phyloP scores from a whole-genome alignment of 2,113 vertebrate species.

The Nesospiza acunhae region DNA sequence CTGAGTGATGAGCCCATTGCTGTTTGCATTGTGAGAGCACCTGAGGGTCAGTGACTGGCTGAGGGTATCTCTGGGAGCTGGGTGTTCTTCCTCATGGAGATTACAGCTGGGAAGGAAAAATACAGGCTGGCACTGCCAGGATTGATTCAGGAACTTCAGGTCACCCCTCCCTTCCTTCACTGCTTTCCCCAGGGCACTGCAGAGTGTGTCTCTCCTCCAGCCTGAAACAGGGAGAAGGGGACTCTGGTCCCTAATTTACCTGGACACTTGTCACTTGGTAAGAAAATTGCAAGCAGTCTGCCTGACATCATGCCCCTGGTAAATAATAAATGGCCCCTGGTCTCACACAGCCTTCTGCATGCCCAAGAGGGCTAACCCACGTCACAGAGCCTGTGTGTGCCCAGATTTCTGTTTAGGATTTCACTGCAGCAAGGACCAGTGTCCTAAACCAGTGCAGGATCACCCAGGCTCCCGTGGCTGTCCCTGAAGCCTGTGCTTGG shows the following conservation, averaged over 20 bases:
- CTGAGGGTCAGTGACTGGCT: background rate
- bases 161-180: background rate
- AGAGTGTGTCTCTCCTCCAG: background rate
- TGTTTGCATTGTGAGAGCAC: background rate
- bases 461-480: accelerated
- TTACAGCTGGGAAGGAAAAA: background rate
- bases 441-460: background rate
- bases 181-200: background rate
- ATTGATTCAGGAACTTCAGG: background rate
- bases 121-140: accelerated
- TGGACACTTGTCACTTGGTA: background rate
- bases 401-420: background rate
- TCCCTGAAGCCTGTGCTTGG: background rate
- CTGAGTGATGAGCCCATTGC: background rate
- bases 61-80: background rate
- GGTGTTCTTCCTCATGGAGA: background rate
- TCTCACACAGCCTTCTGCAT: accelerated
- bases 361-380: background rate
- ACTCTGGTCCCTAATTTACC: background rate
- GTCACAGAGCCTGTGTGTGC: background rate
- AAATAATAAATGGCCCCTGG: background rate
- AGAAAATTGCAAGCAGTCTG: background rate
- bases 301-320: background rate
- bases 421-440: background rate
- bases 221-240: background rate